Evolutionary conservation across 2,888 invertebrate genomes (phyloP), one percentile per base, ranked within the genome.

Genomic region (Volucella inflata): DNA sequence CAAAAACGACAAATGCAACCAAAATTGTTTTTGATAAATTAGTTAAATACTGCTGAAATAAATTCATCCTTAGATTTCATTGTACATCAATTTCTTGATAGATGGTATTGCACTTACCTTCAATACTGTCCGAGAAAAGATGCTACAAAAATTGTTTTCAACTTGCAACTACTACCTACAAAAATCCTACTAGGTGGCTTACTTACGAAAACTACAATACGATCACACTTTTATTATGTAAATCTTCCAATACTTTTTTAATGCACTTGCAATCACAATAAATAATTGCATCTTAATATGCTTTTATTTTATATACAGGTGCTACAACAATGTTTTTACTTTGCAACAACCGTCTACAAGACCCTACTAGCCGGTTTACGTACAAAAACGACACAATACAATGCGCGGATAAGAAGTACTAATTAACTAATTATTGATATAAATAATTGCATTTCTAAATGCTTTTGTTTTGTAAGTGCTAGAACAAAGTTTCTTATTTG

Each of bases 341-440:
- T 82, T 82, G 81, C 76, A 76, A 77, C 71, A 67, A 40, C 71
- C 59, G 71, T 51, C 65, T 71, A 76, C 76, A 1, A 71, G 59
- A 11, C 8, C 11, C 14, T 68, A 62, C 60, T 78, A 78, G 67
- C 50, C 8, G 16, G 76, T 53, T 77, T 77, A 76, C 81, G 10
- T 42, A 77, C 55, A 12, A 62, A 60, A 85, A 67, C 65, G 2
- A 74, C 80, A 75, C n/a, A n/a, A n/a, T n/a, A n/a, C n/a, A n/a
- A n/a, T n/a, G n/a, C n/a, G n/a, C n/a, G n/a, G n/a, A n/a, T n/a
- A n/a, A n/a, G n/a, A n/a, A n/a, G n/a, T n/a, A n/a, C n/a, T n/a
- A n/a, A n/a, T n/a, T n/a, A n/a, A n/a, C n/a, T n/a, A n/a, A n/a
- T n/a, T 21, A 21, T 4, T 21, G 4, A 21, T 0, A 16, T 57